Evolutionary conservation across 2,113 vertebrate genomes (phyloP).

Genomic region (Turdus rufiventris): DNA sequence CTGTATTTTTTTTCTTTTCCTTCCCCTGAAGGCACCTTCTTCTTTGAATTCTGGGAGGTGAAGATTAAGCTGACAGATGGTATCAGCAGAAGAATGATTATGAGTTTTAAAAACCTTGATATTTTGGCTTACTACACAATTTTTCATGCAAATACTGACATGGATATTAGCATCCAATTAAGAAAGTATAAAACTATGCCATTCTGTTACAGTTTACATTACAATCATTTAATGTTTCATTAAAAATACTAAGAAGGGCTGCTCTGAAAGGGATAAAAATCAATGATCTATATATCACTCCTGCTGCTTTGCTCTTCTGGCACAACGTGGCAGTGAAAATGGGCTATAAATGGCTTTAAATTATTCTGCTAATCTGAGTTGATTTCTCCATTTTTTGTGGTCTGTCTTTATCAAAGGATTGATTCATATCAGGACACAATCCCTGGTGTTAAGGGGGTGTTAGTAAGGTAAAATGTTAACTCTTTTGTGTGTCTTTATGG

Average conservation of each 20-base stretch:
- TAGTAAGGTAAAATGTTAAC: not conserved
- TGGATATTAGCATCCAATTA: constrained; percentile 56
- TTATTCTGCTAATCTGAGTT: not conserved
- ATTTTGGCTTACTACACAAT: constrained; percentile 45
- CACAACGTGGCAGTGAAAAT: not conserved
- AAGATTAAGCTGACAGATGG: constrained; percentile 57
- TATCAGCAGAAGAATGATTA: constrained; percentile 48
- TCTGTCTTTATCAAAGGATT: not conserved
- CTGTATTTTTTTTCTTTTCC: not conserved
- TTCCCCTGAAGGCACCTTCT: constrained; percentile 17
- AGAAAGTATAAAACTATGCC: constrained; percentile 1
- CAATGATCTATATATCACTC: not conserved
- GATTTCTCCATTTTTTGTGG: not conserved
- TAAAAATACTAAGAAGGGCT: constrained; percentile 8
- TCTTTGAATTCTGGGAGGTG: constrained; percentile 15
- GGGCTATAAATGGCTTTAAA: not conserved
- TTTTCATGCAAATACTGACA: constrained; percentile 52
- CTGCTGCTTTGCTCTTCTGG: not conserved
- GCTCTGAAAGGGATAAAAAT: constrained; percentile 28
- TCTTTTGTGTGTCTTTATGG: not conserved
- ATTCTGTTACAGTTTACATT: constrained; percentile 15
- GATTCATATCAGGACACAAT: not conserved
- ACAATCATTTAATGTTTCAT: constrained; percentile 29
- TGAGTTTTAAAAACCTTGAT: constrained; percentile 39
- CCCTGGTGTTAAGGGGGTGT: not conserved